Evolutionary conservation across 2,888 invertebrate genomes (phyloP).

Genomic region (Mythimna ferrago): DNA sequence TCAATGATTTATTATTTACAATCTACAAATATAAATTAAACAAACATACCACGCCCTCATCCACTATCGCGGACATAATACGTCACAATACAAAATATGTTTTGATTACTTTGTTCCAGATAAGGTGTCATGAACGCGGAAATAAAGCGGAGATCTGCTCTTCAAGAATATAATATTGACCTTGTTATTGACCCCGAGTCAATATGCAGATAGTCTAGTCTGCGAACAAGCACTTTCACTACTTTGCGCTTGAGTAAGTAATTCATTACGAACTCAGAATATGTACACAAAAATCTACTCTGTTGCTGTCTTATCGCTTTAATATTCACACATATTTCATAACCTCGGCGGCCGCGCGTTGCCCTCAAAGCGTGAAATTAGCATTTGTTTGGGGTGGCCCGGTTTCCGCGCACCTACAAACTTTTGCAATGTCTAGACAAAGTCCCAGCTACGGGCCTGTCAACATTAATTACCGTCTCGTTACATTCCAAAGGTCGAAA

Average conservation of each 20-base stretch:
- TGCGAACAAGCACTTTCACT: conserved; percentile 33
- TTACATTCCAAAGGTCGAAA: conserved; percentile 41
- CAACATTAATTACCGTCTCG: conserved; percentile 56
- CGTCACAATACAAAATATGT: conserved; percentile 20
- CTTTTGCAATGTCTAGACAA: conserved; percentile 51
- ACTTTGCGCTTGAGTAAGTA: conserved; percentile 19
- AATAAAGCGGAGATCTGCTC: conserved; percentile 3
- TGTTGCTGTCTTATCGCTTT: conserved; percentile 35
- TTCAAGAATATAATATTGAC: conserved; percentile 7
- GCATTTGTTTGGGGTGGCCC: conserved; percentile 62
- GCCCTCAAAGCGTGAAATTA: conserved; percentile 61
- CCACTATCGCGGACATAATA: conserved; percentile 22
- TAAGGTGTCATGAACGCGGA: conserved; percentile 26
- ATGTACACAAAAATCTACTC: conserved; percentile 31
- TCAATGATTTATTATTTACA: conserved; percentile 4
- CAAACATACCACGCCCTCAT: conserved; percentile 22
- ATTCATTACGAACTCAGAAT: conserved; percentile 27
- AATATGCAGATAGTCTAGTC: conserved; percentile 23
- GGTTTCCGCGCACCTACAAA: conserved; percentile 50
- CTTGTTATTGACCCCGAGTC: conserved; percentile 18
- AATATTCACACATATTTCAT: conserved; percentile 50
- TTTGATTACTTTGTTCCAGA: conserved; percentile 22
- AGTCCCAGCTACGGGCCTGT: conserved; percentile 29
- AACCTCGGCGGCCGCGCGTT: conserved; percentile 44
- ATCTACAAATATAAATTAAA: conserved; percentile 9